Evolutionary conservation across 1,140 invertebrate genomes (phyloP), one percentile per base, ranked within the genome.

Genomic region (Bombus vancouverensis): DNA sequence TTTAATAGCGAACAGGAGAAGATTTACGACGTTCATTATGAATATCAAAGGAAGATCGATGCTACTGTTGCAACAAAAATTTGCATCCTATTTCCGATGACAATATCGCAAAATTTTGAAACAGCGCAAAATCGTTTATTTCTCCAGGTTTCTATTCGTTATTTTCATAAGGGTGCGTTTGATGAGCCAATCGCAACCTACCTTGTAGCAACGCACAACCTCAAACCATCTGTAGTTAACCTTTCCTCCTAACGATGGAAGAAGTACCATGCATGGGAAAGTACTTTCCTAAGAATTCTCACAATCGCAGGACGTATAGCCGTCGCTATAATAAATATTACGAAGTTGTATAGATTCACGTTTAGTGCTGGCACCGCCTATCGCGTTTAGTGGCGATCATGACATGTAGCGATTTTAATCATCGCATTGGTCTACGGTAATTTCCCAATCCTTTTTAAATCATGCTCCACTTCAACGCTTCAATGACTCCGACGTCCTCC

Each of bases 211-310:
- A 84, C 65, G 53, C 65, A 22, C 37, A 72, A 28, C n/a, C 39
- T 47, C 70, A 57, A 57, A 18, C 47, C n/a, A 39, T 73, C 81
- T 81, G 86, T 80, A 53, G 72, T 88, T 92, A 91, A 93, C 91
- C 91, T 92, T 93, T 91, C 85, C 83, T 76, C 82, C 65, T 66
- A 78, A 74, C 80, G 73, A 77, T 59, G 32, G 34, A 70, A 73
- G 28, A 77, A 75, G 53, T 39, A 62, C n/a, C 65, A 71, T 39
- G 89, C 89, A 90, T 93, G 91, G 92, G 92, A 93, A 93, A 93
- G 88, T 81, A 80, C 88, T 92, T 90, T 92, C 92, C 84, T 87
- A 85, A 90, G 42, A 71, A 90, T 92, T 92, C 92, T 93, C 92
- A 93, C 88, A 83, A 83, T 76, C 32, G 25, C 81, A 91, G 83